phyloP scores from a whole-genome alignment of 2,797 vertebrate species.

The Epinephelus coioides region DNA sequence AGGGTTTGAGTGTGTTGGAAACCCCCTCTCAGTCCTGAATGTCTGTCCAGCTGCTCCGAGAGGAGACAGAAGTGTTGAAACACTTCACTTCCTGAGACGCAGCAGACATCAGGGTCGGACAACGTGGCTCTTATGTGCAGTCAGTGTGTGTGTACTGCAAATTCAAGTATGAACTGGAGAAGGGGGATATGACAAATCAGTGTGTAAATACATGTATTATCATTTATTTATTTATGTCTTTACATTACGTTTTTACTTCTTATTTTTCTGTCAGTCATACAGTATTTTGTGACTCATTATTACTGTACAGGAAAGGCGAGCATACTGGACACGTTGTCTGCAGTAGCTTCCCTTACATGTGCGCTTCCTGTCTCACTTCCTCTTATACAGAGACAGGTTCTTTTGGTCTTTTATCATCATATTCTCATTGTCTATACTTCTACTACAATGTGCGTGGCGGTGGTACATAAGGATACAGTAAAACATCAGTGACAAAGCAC shows the following conservation, averaged over 20 bases:
- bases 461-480: constrained; percentile 21
- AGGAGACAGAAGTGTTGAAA: constrained; percentile 75
- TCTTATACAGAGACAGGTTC: constrained; percentile 44
- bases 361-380: constrained; percentile 65
- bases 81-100: constrained; percentile 70
- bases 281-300: constrained; percentile 29
- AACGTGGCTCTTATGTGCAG: constrained; percentile 11
- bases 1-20: constrained; percentile 65
- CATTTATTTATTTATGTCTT: neutral
- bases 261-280: constrained; percentile 4
- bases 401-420: constrained; percentile 20
- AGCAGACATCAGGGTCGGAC: constrained; percentile 34
- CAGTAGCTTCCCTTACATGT: constrained; percentile 48
- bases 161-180: neutral
- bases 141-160: neutral
- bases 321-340: constrained; percentile 35
- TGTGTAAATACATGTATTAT: neutral
- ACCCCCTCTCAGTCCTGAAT: constrained; percentile 58
- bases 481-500: constrained; percentile 7
- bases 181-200: neutral
- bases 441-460: neutral
- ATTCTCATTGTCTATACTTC: constrained; percentile 11
- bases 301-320: constrained; percentile 27
- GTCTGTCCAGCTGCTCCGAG: constrained; percentile 71
- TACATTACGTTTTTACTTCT: neutral